phyloP scores from a whole-genome alignment of 2,888 invertebrate genomes.

The Drosophila algonquin region DNA sequence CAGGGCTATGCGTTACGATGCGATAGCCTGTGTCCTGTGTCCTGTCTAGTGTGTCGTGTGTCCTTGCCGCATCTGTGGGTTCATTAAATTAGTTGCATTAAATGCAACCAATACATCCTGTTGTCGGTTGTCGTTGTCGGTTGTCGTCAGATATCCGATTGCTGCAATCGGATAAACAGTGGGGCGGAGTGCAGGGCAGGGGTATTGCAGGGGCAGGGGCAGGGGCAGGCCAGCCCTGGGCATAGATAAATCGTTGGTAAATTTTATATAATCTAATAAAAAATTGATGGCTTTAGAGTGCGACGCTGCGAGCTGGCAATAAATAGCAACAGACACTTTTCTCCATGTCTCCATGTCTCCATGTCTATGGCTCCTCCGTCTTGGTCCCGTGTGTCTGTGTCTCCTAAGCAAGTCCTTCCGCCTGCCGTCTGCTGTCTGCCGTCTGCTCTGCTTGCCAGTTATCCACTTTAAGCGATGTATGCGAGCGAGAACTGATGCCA shows the following conservation, averaged over 20 bases:
- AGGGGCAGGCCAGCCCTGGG: constrained; percentile 52
- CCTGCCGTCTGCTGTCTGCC: constrained; percentile 16
- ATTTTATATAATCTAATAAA: constrained; percentile 81
- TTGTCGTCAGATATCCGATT: constrained; percentile 32
- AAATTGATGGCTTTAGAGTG: constrained; percentile 75
- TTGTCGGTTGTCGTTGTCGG: constrained; percentile 32
- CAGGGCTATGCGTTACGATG: background rate
- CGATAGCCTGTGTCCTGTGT: background rate
- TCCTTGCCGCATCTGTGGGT: background rate
- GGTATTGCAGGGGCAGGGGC: constrained; percentile 22
- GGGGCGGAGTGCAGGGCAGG: constrained; percentile 21
- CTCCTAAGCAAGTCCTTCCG: background rate
- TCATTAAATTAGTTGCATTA: constrained; percentile 55
- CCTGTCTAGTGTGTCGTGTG: background rate
- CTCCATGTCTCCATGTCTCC: constrained; percentile 5
- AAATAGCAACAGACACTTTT: constrained; percentile 62
- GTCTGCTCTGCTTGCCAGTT: constrained; percentile 7
- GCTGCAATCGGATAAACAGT: constrained; percentile 42
- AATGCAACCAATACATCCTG: constrained; percentile 53
- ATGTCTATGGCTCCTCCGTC: constrained; percentile 5
- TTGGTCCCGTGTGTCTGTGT: background rate
- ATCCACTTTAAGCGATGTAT: constrained; percentile 33
- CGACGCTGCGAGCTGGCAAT: constrained; percentile 65
- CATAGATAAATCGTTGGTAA: constrained; percentile 78
- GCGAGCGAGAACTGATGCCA: constrained; percentile 54